Percentiles rank a stretch among this genome's conserved stretches.
Conservation (phyloP, 2,888 invertebrate genomes). For the Diploptera punctata region DNA sequence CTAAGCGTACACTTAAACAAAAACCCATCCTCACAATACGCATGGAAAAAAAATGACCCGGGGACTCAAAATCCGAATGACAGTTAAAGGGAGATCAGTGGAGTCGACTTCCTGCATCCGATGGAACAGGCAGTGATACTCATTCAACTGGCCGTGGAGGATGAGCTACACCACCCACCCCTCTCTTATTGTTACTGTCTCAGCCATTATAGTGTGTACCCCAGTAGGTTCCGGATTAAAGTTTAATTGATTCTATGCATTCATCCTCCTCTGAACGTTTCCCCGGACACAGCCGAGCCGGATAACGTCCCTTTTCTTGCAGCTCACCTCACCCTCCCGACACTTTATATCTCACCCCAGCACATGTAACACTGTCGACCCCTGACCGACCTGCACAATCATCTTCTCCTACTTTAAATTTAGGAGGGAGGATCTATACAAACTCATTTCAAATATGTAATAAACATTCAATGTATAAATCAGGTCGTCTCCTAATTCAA, state of each 20-base stretch:
- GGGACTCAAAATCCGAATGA: slow-evolving; percentile 31
- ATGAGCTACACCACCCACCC: slow-evolving; percentile 28
- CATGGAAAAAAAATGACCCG: slow-evolving; percentile 23
- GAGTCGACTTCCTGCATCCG: slow-evolving; percentile 37
- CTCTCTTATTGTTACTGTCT: slow-evolving; percentile 28
- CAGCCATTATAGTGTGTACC: slow-evolving; percentile 31
- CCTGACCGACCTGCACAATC: background rate
- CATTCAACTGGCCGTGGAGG: slow-evolving; percentile 38
- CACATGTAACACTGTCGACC: slow-evolving; percentile 23
- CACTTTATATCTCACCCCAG: slow-evolving; percentile 19
- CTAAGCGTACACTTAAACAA: slow-evolving; percentile 25
- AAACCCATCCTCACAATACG: slow-evolving; percentile 32
- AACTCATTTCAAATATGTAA: no score
- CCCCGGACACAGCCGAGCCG: slow-evolving; percentile 10
- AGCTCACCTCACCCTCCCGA: background rate
- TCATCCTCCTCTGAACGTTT: slow-evolving; percentile 20
- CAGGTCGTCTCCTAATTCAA: no score
- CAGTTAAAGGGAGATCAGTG: slow-evolving; percentile 28
- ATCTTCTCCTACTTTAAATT: no score
- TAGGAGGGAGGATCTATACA: no score
- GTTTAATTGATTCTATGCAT: slow-evolving; percentile 62
- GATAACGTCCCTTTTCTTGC: slow-evolving; percentile 19
- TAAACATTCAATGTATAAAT: no score
- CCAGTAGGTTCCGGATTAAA: slow-evolving; percentile 62
- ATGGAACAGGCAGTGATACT: background rate